Evolutionary conservation across 2,888 invertebrate species (phyloP).

Genomic region (Mythimna pallens): DNA sequence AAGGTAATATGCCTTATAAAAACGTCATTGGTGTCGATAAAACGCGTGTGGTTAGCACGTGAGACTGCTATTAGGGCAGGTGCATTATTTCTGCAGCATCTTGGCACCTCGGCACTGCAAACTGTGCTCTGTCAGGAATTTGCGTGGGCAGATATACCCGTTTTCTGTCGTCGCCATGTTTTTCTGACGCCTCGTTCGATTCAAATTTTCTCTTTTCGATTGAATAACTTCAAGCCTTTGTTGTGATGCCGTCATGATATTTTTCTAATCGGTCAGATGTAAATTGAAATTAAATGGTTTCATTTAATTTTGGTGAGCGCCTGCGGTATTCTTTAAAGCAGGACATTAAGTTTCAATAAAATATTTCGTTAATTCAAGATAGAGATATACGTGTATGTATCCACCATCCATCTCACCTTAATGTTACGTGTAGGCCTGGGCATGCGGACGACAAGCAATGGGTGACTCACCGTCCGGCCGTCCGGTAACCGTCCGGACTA

Average conservation of each 20-base stretch:
- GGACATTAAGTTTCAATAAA: slow-evolving; percentile 1
- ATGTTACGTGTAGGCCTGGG: too few species aligned
- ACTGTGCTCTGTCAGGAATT: slow-evolving; percentile 80
- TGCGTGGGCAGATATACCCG: slow-evolving; percentile 83
- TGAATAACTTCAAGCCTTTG: slow-evolving; percentile 50
- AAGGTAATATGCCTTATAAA: slow-evolving; percentile 53
- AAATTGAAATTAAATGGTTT: slow-evolving; percentile 43
- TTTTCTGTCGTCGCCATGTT: slow-evolving; percentile 72
- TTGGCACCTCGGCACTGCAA: slow-evolving; percentile 59
- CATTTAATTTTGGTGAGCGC: slow-evolving; percentile 41
- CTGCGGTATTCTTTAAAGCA: slow-evolving; percentile 14
- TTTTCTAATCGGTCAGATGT: slow-evolving; percentile 24
- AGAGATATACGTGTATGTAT: too few species aligned
- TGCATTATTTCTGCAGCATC: slow-evolving; percentile 60
- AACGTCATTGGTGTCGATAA: slow-evolving; percentile 53
- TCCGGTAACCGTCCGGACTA: too few species aligned
- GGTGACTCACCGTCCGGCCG: too few species aligned
- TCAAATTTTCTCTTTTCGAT: slow-evolving; percentile 58
- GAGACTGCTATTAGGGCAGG: slow-evolving; percentile 54
- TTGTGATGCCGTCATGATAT: slow-evolving; percentile 35
- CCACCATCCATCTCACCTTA: too few species aligned
- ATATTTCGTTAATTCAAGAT: slow-evolving; percentile 6
- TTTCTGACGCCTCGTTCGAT: slow-evolving; percentile 69
- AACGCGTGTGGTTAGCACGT: slow-evolving; percentile 58
- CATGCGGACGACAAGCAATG: too few species aligned